phyloP scores from a whole-genome alignment of 2,113 vertebrate species.

The Herpailurus yagouaroundi region DNA sequence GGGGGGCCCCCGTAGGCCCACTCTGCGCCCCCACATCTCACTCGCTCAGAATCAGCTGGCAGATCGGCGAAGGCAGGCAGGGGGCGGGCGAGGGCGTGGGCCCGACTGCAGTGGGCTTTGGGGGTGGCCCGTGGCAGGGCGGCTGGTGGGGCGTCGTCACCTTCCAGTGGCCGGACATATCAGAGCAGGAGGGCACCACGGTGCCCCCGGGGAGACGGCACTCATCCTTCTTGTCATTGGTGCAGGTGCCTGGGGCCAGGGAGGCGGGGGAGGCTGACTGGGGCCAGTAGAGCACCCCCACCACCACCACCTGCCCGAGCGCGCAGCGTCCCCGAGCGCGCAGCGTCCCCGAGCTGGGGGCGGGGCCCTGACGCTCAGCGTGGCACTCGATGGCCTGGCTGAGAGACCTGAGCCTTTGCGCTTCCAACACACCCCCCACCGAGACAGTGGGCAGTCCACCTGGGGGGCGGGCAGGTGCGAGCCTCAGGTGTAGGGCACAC shows the following conservation, averaged over 20 bases:
- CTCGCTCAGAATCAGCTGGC: slow-evolving; percentile 89
- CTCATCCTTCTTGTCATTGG: slow-evolving; percentile 89
- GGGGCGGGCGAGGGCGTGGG: neutral
- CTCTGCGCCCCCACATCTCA: slow-evolving; percentile 76
- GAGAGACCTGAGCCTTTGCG: neutral
- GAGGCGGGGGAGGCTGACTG: neutral
- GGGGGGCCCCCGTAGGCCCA: neutral
- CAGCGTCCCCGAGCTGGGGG: accelerated
- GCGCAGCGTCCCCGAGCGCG: accelerated
- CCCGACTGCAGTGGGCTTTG: accelerated
- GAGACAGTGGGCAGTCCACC: neutral
- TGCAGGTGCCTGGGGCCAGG: slow-evolving; percentile 89
- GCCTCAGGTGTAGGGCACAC: accelerated
- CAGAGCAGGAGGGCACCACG: slow-evolving; percentile 83
- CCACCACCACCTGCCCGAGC: accelerated
- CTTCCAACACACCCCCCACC: neutral
- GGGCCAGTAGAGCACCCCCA: accelerated
- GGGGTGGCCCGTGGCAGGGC: slow-evolving; percentile 66
- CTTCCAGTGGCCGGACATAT: slow-evolving; percentile 88
- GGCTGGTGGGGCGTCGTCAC: slow-evolving; percentile 69
- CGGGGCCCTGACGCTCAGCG: accelerated
- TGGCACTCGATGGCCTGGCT: accelerated
- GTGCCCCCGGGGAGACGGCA: slow-evolving; percentile 88
- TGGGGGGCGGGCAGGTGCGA: accelerated
- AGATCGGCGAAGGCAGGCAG: slow-evolving; percentile 81